Evolutionary conservation across 2,797 vertebrate species (phyloP), one percentile per base, ranked within the genome.

Genomic region (Brachyalestes nurse): DNA sequence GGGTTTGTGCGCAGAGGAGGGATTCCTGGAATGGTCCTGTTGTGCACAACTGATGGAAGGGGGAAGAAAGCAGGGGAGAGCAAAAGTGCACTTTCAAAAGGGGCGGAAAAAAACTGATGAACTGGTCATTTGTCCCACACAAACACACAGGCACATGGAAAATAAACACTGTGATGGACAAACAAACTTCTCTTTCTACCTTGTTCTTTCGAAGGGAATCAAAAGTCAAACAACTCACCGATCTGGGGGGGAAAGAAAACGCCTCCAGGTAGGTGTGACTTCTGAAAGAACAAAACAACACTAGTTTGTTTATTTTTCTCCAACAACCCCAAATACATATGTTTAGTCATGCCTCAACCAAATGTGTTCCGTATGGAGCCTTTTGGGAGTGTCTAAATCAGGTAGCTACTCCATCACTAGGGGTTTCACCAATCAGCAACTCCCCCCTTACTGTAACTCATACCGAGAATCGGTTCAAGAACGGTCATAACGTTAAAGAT

Each of bases 11-110:
- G 64, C 5, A 83, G 62, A 51, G 88, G 17, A 38, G 83, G 17
- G 9, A 78, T 75, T 21, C 82, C 80, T 75, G 88, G 16, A n/a
- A 88, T 84, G 1, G 92, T 93, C 73, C 79, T 79, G 82, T 94
- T 94, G 87, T 90, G 89, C 23, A 93, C 67, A 57, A 84, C 93
- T 95, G 88, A 21, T 62, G 81, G 51, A 5, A 5, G 4, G 21
- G 82, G 42, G 14, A 25, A 28, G 45, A 70, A 84, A 4, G 72
- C 25, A 60, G 40, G 60, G 64, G 16, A 83, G 78, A 82, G 61
- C 77, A 72, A 85, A 40, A 70, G 80, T 65, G 74, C 19, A 49
- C 17, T 78, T 80, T 83, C 51, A 83, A 85, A 79, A 79, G 1
- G n/a, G 57, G 58, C 40, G 1, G 38, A 17, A 42, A 42, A n/a